phyloP scores from a whole-genome alignment of 30 jellyfish, hydroid and myxozoan species.

The Calvadosia cruxmelitensis region DNA sequence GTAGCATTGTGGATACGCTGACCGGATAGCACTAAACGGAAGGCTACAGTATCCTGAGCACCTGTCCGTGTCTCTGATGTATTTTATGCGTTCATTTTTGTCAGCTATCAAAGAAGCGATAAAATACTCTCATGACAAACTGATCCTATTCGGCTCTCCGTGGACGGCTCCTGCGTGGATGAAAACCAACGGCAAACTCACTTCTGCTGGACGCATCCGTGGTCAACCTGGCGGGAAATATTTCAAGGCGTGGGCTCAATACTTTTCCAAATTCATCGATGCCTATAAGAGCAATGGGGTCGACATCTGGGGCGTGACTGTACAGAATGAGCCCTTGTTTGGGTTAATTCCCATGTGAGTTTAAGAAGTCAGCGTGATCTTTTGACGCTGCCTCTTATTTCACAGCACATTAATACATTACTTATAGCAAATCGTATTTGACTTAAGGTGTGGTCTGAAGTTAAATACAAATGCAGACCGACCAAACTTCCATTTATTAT shows the following conservation, averaged over 20 bases:
- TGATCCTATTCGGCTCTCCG: conserved; percentile 49
- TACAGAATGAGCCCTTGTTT: conserved; percentile 58
- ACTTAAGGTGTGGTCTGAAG: no score
- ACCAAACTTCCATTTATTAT: no score
- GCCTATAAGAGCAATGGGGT: conserved; percentile 52
- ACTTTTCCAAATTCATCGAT: conserved; percentile 42
- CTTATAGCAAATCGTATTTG: no score
- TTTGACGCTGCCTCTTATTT: no score
- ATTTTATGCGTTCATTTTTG: no score
- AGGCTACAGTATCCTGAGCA: no score
- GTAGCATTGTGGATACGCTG: no score
- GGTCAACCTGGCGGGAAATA: conserved; percentile 55
- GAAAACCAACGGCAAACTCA: conserved; percentile 54
- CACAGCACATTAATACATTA: no score
- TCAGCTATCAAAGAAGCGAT: conserved; percentile 39
- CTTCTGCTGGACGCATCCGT: conserved; percentile 28
- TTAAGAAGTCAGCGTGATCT: no score
- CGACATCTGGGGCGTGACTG: conserved; percentile 65
- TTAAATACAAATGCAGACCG: no score
- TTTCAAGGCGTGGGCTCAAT: conserved; percentile 67
- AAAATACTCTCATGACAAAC: conserved; percentile 15
- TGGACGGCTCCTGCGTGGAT: conserved; percentile 81
- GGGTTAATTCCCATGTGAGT: conserved; percentile 6
- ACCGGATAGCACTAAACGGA: no score
- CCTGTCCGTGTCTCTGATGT: no score